These are phyloP conservation scores for Pseudococcus longispinus DNA, from an alignment of 2,888 invertebrate genomes.

Conservation along the genomic window DNA sequence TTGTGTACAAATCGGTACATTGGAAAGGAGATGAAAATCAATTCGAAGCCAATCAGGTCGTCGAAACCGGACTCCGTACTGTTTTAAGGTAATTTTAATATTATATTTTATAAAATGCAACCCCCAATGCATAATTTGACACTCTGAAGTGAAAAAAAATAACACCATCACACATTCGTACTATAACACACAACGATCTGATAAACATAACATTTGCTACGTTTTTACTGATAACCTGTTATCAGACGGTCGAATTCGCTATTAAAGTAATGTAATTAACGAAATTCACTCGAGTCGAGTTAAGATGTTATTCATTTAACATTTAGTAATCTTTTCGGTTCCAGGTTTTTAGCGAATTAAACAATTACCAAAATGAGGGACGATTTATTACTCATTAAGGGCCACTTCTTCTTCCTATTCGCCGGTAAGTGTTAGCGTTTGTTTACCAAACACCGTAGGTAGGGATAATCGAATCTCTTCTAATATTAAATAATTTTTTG, in stretches of 20 bases:
- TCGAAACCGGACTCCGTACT: not conserved
- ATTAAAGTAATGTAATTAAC: not conserved
- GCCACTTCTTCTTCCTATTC: conserved; percentile 87
- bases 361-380: conserved; percentile 65
- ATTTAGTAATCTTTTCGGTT: not conserved
- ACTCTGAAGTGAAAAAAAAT: not conserved
- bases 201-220: not conserved
- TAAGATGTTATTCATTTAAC: not conserved
- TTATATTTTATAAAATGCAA: not conserved
- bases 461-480: no score
- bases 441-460: no score
- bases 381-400: conserved; percentile 82
- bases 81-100: not conserved
- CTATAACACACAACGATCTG: not conserved
- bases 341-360: not conserved
- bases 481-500: not conserved
- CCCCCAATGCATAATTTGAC: not conserved
- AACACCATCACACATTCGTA: not conserved
- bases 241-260: not conserved
- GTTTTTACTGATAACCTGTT: not conserved
- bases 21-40: not conserved
- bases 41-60: not conserved
- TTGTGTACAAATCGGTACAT: not conserved
- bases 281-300: not conserved
- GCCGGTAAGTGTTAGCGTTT: conserved; percentile 74